Conservation (phyloP, 2,113 vertebrate species). For the Nymphicus hollandicus region DNA sequence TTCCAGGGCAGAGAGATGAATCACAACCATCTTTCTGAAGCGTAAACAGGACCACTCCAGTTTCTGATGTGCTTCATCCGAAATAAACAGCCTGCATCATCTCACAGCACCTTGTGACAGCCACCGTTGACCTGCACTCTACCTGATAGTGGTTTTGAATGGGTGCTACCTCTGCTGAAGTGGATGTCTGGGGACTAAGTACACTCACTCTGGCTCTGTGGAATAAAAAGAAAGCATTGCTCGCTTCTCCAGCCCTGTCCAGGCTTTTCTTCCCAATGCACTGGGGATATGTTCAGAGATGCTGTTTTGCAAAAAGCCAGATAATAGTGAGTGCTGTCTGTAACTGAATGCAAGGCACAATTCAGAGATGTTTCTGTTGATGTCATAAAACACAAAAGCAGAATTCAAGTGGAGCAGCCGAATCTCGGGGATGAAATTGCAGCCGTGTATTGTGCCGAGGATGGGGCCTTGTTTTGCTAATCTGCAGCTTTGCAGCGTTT, state of each 20-base stretch:
- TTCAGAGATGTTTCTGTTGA: not conserved
- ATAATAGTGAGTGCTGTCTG: not conserved
- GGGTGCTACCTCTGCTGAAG: not conserved
- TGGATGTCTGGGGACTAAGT: not conserved
- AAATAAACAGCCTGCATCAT: not conserved
- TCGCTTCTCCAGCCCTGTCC: not conserved
- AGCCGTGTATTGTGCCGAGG: not conserved
- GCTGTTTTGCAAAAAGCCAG: not conserved
- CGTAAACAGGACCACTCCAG: not conserved
- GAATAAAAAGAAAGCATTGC: not conserved
- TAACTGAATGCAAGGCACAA: not conserved
- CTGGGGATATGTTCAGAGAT: not conserved
- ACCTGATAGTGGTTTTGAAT: not conserved
- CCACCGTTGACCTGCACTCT: fast-evolving
- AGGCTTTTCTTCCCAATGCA: not conserved
- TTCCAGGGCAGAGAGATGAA: not conserved
- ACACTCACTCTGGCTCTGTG: not conserved
- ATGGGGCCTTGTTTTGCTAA: not conserved
- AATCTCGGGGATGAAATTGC: not conserved
- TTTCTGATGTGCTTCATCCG: not conserved
- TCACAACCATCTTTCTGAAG: not conserved
- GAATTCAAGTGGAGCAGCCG: not conserved
- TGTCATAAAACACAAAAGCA: constrained; percentile 7
- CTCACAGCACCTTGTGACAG: not conserved
- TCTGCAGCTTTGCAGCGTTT: not conserved